Evolutionary conservation across 2,888 invertebrate species (phyloP).

Genomic region (Amblyjoppa proteus): DNA sequence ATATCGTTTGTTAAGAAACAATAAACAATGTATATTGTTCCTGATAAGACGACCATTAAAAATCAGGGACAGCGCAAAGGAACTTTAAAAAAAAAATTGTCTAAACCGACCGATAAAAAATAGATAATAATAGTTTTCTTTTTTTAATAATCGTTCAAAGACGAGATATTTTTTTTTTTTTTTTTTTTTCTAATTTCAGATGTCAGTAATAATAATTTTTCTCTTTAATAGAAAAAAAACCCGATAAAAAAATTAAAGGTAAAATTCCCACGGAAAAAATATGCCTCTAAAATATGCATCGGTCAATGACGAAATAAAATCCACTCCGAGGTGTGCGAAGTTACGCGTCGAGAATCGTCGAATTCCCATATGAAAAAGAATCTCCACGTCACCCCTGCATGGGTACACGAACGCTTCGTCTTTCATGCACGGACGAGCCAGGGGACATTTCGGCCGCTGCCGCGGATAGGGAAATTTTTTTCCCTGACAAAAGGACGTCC

Average conservation of each 20-base stretch:
- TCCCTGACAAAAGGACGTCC: constrained; percentile 36
- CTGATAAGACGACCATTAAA: too few species aligned
- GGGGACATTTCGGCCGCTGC: neutral
- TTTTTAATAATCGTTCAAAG: too few species aligned
- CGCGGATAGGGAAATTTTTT: constrained; percentile 49
- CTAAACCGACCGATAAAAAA: too few species aligned
- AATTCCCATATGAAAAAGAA: constrained; percentile 50
- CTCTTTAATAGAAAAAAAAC: too few species aligned
- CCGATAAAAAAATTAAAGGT: neutral
- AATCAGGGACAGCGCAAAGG: too few species aligned
- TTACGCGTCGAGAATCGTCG: constrained; percentile 4
- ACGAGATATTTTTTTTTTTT: too few species aligned
- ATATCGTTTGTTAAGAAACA: too few species aligned
- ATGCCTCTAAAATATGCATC: neutral
- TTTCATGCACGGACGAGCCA: constrained; percentile 42
- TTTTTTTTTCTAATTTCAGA: neutral
- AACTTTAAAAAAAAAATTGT: too few species aligned
- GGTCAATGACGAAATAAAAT: neutral
- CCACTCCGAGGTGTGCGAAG: neutral
- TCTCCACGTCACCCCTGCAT: constrained; percentile 18
- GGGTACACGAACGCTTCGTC: neutral
- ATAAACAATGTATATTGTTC: too few species aligned
- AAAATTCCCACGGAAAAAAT: neutral
- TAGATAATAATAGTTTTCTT: too few species aligned
- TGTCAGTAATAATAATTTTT: neutral